Evolutionary conservation across 2,888 invertebrate genomes (phyloP).

Genomic region (Caenorhabditis japonica): DNA sequence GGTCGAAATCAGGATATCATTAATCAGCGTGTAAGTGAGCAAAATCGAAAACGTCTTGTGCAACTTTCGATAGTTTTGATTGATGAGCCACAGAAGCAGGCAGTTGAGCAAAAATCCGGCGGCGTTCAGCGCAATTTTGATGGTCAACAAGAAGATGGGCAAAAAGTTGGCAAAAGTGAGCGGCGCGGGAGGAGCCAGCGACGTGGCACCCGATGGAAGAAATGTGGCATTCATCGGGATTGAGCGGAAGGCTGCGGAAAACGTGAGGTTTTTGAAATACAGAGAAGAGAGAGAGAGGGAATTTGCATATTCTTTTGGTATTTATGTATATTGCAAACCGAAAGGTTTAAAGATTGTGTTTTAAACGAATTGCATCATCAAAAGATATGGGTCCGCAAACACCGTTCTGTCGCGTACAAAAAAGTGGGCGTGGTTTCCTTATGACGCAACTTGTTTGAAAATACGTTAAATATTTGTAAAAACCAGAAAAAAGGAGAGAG

Average conservation of each 20-base stretch:
- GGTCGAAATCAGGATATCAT: slow-evolving; percentile 39
- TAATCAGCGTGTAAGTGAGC: slow-evolving; percentile 38
- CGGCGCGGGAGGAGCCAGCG: slow-evolving; percentile 7
- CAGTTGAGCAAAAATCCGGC: slow-evolving; percentile 34
- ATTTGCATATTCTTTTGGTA: too few relatives aligned
- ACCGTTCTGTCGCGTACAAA: too few relatives aligned
- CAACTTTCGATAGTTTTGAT: slow-evolving; percentile 32
- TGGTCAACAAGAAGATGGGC: slow-evolving; percentile 29
- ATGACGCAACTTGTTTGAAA: too few relatives aligned
- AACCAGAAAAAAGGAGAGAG: too few relatives aligned
- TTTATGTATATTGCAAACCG: too few relatives aligned
- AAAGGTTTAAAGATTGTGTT: too few relatives aligned
- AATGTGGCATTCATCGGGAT: slow-evolving; percentile 7
- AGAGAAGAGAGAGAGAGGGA: too few relatives aligned
- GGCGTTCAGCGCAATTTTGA: slow-evolving; percentile 33
- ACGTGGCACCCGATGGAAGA: slow-evolving; percentile 1
- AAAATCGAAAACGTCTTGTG: slow-evolving; percentile 45
- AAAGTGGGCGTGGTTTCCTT: too few relatives aligned
- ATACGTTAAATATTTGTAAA: too few relatives aligned
- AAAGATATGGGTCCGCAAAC: too few relatives aligned
- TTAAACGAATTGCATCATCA: too few relatives aligned
- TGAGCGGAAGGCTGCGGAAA: neutral
- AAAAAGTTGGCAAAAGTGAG: slow-evolving; percentile 20
- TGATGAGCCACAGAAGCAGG: slow-evolving; percentile 33
- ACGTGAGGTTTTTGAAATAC: neutral